Base-by-base conservation (phyloP, 2,888 invertebrate genomes). In the Drosophila neonasuta region DNA sequence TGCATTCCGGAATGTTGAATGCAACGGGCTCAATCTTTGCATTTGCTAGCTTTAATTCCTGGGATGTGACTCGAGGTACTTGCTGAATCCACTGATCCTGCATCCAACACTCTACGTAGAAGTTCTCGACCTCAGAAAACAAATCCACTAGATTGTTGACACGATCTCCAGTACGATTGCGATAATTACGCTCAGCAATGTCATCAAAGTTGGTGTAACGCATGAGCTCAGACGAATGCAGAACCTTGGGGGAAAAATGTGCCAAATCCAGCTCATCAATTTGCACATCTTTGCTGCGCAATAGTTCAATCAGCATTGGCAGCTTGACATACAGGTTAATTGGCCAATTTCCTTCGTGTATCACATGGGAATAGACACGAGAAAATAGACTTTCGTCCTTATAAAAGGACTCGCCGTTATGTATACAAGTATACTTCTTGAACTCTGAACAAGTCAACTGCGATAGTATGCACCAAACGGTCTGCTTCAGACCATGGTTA, bases 221-320 rank as follows among this genome's bases (percentile, higher is more conserved):
- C 2, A 58, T 9, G 0, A 82, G 42, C 1, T 87, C 86, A 0
- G 30, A n/a, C 67, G 71, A 68, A 34, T 75, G 59, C 8, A 83
- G 17, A 1, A 87, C 61, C 54, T 82, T 87, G 0, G 83, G 83
- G 2, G 87, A 82, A 5, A 83, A 5, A 3, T 71, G 15, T 0
- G 9, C 2, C 39, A 83, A 51, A 2, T 79, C 59, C 0, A 74
- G 13, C 2, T 2, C 10, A 1, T 55, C 24, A 8, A 81, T 2
- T 9, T 51, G 8, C 0, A 87, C 42, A n/a, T 73, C 68, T 15
- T 79, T 87, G n/a, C 15, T 66, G 0, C 50, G 60, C 46, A 87
- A 50, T 1, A 82, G 44, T 8, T 67, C 20, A 5, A 56, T 24
- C 3, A 83, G 11, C 45, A 9, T 5, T 4, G 44, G 6, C 42